Percentiles rank a stretch among this genome's conserved stretches.
Conservation (phyloP, 1,140 invertebrate species). For the Brachystomella parvula region DNA sequence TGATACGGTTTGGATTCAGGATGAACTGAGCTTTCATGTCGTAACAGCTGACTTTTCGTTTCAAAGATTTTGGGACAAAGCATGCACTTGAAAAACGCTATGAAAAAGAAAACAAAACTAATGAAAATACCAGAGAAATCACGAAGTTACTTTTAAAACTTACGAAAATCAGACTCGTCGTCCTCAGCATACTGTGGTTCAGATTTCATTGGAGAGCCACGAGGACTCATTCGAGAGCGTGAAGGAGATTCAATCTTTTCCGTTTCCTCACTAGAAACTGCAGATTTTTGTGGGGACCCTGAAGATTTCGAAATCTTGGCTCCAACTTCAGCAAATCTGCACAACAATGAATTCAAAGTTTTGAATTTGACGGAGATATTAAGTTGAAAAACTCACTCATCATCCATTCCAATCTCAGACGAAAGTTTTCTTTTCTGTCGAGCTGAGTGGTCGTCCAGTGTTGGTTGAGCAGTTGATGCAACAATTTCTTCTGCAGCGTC, state of each 20-base stretch:
- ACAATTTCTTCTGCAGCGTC: background rate
- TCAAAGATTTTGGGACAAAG: conserved; percentile 20
- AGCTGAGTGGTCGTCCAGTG: too few species aligned
- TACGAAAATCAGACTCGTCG: background rate
- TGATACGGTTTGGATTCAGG: conserved; percentile 12
- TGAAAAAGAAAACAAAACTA: background rate
- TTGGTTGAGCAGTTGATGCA: background rate
- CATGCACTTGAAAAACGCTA: conserved; percentile 8
- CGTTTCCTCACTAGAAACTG: background rate
- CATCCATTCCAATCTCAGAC: background rate
- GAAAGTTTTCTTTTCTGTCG: too few species aligned
- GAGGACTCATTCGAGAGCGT: background rate
- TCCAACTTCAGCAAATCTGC: too few species aligned
- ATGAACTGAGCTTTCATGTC: conserved; percentile 24
- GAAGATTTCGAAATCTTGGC: too few species aligned
- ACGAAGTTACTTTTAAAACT: background rate
- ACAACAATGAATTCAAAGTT: too few species aligned
- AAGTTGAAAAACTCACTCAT: too few species aligned
- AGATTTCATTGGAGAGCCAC: background rate
- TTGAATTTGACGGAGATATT: too few species aligned
- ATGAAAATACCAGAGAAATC: too few species aligned
- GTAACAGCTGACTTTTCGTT: conserved; percentile 6
- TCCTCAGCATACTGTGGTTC: background rate
- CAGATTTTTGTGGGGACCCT: too few species aligned
- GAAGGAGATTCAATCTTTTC: background rate